These are phyloP conservation scores for Heliconius nattereri DNA, from an alignment of 1,140 invertebrate species.

Conservation along the genomic window DNA sequence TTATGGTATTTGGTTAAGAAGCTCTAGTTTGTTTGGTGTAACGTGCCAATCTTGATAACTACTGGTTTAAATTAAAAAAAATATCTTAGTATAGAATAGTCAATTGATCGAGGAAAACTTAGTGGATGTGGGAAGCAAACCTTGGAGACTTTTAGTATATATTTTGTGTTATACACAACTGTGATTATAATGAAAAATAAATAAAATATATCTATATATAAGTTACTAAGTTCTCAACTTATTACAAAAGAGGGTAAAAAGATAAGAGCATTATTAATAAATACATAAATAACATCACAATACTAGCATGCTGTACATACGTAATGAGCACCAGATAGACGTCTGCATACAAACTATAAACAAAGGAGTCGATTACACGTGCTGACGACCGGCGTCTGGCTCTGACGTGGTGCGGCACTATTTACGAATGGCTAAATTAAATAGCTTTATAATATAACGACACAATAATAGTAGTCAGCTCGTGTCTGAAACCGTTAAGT, in stretches of 20 bases:
- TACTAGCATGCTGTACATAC: not conserved
- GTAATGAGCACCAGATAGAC: slow-evolving; percentile 4
- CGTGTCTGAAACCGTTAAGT: not conserved
- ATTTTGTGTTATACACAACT: no score
- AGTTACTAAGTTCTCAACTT: not conserved
- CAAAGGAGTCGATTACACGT: slow-evolving; percentile 8
- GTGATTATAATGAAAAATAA: no score
- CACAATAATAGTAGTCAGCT: not conserved
- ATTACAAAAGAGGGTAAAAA: no score
- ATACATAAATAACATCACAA: not conserved
- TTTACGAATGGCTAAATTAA: not conserved
- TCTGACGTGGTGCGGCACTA: not conserved
- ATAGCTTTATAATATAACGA: not conserved
- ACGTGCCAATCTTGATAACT: no score
- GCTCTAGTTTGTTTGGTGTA: no score
- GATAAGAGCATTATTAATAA: not conserved
- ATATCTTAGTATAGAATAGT: no score
- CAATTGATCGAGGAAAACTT: no score
- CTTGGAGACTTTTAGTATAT: no score
- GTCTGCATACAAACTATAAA: slow-evolving; percentile 10
- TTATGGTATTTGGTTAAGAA: no score
- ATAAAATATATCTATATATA: not conserved
- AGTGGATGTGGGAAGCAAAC: no score
- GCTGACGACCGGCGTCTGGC: not conserved
- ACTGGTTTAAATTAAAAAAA: no score